Conservation (phyloP, 30 jellyfish, hydroid and myxozoan genomes). For the Hydractinia symbiolongicarpus region DNA sequence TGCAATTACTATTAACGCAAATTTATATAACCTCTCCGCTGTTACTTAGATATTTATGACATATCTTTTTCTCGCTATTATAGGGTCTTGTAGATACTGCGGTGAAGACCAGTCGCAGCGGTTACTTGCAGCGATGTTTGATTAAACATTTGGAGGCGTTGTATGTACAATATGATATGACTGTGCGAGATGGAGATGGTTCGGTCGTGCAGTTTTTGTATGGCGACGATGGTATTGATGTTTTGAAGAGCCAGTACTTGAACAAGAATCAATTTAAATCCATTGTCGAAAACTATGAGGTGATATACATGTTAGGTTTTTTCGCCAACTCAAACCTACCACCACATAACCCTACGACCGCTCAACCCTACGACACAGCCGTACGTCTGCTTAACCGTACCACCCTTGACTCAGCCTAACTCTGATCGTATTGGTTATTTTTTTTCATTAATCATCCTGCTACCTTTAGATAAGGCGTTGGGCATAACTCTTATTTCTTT, state of each 20-base stretch:
- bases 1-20: too few species aligned
- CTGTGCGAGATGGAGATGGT: conserved; percentile 99
- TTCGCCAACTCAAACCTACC: not conserved
- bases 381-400: too few species aligned
- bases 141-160: conserved; percentile 98
- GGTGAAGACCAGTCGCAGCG: conserved; percentile 99
- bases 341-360: too few species aligned
- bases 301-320: not conserved
- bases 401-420: too few species aligned
- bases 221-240: conserved; percentile 99
- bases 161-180: conserved; percentile 88
- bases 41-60: too few species aligned
- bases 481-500: not conserved
- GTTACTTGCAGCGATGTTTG: conserved; percentile 97
- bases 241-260: conserved; percentile 69
- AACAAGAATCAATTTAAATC: conserved; percentile 65
- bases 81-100: conserved; percentile 99
- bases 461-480: too few species aligned
- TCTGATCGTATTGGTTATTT: too few species aligned
- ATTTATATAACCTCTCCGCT: too few species aligned
- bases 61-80: not conserved
- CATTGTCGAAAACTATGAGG: conserved; percentile 77
- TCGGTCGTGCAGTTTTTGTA: conserved; percentile 96
- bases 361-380: too few species aligned
- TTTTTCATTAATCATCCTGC: too few species aligned